Conservation (phyloP, 2,797 vertebrate species). For the Cuniculus paca region DNA sequence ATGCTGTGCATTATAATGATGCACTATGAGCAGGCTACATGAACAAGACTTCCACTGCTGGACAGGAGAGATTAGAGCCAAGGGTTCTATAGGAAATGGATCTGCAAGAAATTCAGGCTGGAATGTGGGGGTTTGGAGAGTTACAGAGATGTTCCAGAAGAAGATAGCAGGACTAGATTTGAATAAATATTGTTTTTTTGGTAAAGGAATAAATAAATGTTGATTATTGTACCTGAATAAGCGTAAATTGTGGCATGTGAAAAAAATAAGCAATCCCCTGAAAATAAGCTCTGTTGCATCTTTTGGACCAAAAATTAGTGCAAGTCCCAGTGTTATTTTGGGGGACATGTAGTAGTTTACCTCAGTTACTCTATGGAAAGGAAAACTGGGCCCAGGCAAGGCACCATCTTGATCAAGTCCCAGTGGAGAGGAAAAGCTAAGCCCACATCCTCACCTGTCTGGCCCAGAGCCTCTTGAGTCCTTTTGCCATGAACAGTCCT, state of each 20-base stretch:
- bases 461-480: not conserved
- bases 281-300: not conserved
- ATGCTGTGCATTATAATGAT: not conserved
- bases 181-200: not conserved
- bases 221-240: not conserved
- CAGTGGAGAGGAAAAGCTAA: not conserved
- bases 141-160: not conserved
- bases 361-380: not conserved
- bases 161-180: not conserved
- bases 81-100: not conserved
- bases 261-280: not conserved
- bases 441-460: not conserved
- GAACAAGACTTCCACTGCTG: no score
- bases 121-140: not conserved
- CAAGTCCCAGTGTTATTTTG: not conserved
- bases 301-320: not conserved
- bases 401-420: not conserved
- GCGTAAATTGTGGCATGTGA: not conserved
- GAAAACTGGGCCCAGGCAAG: not conserved
- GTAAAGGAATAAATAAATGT: not conserved
- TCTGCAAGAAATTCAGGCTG: not conserved
- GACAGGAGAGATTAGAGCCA: not conserved
- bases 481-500: constrained; percentile 24
- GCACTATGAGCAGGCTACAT: not conserved
- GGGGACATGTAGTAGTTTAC: not conserved